Percentiles rank a stretch among this genome's conserved stretches.
Conservation (phyloP, 2,888 invertebrate genomes). For the Serripes groenlandicus region DNA sequence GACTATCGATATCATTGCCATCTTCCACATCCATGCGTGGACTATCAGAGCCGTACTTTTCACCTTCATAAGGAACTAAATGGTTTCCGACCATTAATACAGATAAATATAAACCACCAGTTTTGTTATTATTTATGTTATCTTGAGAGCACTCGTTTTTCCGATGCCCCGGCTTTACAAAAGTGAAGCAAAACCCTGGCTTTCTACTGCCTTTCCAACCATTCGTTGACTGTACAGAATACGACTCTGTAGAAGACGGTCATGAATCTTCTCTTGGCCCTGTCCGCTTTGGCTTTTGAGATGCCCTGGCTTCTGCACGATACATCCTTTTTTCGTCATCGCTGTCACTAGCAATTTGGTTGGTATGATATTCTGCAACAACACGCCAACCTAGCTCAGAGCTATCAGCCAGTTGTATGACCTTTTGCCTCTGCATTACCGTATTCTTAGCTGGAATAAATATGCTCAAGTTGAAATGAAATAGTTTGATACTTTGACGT, state of each 20-base stretch:
- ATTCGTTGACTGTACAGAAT: not conserved
- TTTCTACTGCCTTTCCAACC: not conserved
- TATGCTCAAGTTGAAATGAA: not conserved
- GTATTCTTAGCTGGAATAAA: not conserved
- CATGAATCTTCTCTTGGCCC: not conserved
- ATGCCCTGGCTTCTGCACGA: constrained; percentile 19
- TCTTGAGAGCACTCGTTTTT: not conserved
- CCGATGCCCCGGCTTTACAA: not conserved
- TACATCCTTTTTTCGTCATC: constrained; percentile 31
- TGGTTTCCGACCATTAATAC: not conserved
- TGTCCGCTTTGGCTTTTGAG: not conserved
- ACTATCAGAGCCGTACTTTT: no score
- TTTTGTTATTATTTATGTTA: not conserved
- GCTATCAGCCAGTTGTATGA: constrained; percentile 21
- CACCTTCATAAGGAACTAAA: not conserved
- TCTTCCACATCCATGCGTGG: no score
- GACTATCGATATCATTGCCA: not conserved
- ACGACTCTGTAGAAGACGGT: no score
- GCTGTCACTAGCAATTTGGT: constrained; percentile 26
- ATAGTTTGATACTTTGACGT: not conserved
- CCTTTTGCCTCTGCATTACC: not conserved
- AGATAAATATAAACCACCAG: not conserved
- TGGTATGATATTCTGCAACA: constrained; percentile 17
- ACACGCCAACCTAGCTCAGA: constrained; percentile 26
- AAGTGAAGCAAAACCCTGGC: not conserved